Percentiles rank a stretch among this genome's conserved stretches.
phyloP scores from a whole-genome alignment of 1,140 invertebrate species.

The Tachypleus tridentatus region DNA sequence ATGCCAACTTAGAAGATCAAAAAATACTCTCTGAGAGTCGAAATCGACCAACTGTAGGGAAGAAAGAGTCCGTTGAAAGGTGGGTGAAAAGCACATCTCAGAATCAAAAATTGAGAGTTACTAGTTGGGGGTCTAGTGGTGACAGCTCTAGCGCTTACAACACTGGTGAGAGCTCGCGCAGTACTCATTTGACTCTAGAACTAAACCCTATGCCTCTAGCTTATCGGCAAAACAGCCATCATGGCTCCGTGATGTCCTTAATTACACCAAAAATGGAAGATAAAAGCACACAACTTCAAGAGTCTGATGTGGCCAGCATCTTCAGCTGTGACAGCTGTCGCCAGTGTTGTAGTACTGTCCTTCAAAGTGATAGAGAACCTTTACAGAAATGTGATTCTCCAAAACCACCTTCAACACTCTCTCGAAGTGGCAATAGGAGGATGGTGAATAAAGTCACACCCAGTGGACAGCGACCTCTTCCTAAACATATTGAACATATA shows the following conservation, averaged over 20 bases:
- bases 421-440: conserved; percentile 1
- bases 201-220: conserved; percentile 38
- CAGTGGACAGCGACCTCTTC: conserved; percentile 9
- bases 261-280: conserved; percentile 17
- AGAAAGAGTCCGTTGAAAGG: conserved; percentile 23
- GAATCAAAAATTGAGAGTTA: conserved; percentile 23
- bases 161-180: conserved; percentile 56
- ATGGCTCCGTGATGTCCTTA: conserved; percentile 10
- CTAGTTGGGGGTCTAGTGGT: conserved; percentile 31
- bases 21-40: neutral
- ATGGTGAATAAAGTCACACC: conserved; percentile 7
- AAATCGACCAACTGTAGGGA: conserved; percentile 11
- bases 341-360: conserved; percentile 22
- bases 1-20: conserved; percentile 27
- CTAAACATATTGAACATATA: conserved; percentile 10
- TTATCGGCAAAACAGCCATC: conserved; percentile 20
- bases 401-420: neutral
- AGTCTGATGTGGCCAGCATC: conserved; percentile 31
- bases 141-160: conserved; percentile 63
- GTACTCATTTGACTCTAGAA: conserved; percentile 50
- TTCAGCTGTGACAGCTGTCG: conserved; percentile 23
- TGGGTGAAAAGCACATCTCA: conserved; percentile 24
- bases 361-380: conserved; percentile 10
- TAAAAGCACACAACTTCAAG: conserved; percentile 27
- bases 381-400: neutral